Evolutionary conservation across 2,797 vertebrate species (phyloP).

Genomic region (Aldrovandia affinis): DNA sequence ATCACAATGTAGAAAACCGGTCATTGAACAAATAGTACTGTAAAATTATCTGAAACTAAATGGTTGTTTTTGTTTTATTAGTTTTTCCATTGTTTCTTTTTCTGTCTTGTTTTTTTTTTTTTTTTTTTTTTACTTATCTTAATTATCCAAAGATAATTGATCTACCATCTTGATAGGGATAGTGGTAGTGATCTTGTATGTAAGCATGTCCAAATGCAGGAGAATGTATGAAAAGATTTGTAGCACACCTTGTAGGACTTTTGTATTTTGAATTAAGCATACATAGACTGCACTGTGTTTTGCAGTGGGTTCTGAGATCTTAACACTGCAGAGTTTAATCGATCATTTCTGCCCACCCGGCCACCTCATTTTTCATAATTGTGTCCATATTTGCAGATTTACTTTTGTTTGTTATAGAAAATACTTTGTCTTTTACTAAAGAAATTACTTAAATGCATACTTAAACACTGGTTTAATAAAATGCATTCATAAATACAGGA

Average conservation of each 20-base stretch:
- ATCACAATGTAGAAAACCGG: not conserved
- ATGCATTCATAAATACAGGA: conserved; percentile 54
- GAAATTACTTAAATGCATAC: conserved; percentile 58
- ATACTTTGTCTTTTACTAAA: conserved; percentile 60
- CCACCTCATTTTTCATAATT: conserved; percentile 55
- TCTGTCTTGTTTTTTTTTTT: conserved; percentile 7
- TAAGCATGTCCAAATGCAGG: not conserved
- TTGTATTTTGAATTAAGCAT: not conserved
- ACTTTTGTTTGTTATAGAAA: conserved; percentile 48
- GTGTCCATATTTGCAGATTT: conserved; percentile 58
- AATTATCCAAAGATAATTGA: conserved; percentile 35
- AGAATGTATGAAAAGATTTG: not conserved
- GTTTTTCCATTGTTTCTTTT: conserved; percentile 42
- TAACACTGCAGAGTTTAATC: conserved; percentile 41
- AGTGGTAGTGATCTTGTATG: not conserved
- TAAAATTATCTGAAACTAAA: conserved; percentile 65
- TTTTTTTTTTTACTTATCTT: conserved; percentile 11
- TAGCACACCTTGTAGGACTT: not conserved
- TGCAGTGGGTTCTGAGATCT: not conserved
- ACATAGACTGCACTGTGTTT: not conserved
- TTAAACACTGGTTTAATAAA: conserved; percentile 71
- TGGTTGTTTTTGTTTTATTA: conserved; percentile 69
- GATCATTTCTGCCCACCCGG: conserved; percentile 38
- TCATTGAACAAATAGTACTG: conserved; percentile 20
- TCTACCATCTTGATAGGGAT: conserved; percentile 30